phyloP scores from a whole-genome alignment of 1,140 invertebrate species.

The fruit fly (Drosophila melanogaster) region DNA sequence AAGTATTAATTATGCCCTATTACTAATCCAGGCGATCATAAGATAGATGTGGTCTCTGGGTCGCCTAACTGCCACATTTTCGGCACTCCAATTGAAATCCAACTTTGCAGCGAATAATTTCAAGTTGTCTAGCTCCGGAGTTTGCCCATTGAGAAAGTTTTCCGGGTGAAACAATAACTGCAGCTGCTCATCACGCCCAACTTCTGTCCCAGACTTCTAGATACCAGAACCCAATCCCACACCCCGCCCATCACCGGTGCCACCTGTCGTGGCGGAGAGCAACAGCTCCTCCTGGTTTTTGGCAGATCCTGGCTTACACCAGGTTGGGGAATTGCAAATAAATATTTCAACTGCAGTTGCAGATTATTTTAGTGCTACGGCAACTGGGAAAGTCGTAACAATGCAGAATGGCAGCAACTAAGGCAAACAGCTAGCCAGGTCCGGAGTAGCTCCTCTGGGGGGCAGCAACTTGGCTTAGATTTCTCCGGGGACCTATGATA shows the following conservation, averaged over 20 bases:
- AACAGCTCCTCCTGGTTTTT: conserved; percentile 2
- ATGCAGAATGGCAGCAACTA: conserved; percentile 32
- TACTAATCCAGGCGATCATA: background rate
- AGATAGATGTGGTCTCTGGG: background rate
- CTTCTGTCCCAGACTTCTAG: conserved; percentile 27
- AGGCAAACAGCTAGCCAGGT: conserved; percentile 32
- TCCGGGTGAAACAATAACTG: conserved; percentile 58
- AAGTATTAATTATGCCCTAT: background rate
- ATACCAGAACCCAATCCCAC: background rate
- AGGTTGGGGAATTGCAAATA: conserved; percentile 83
- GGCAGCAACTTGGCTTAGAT: conserved; percentile 65
- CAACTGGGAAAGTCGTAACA: conserved; percentile 58
- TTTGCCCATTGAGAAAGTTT: conserved; percentile 32
- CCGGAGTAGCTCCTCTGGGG: conserved; percentile 23
- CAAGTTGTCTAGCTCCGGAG: conserved; percentile 8
- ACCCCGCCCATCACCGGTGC: conserved; percentile 14
- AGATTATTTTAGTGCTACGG: conserved; percentile 73
- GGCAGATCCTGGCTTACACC: conserved; percentile 46
- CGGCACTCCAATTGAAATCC: background rate
- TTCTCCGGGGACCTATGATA: conserved; percentile 72
- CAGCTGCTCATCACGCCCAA: conserved; percentile 49
- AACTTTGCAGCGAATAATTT: conserved; percentile 1
- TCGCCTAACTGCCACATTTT: background rate
- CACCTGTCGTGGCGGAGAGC: conserved; percentile 21
- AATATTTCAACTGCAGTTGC: conserved; percentile 83